A percentile compares a stretch with the other conserved stretches of the same genome.
phyloP scores from a whole-genome alignment of 2,888 invertebrate genomes.

The Lasioglossum pauxillum region DNA sequence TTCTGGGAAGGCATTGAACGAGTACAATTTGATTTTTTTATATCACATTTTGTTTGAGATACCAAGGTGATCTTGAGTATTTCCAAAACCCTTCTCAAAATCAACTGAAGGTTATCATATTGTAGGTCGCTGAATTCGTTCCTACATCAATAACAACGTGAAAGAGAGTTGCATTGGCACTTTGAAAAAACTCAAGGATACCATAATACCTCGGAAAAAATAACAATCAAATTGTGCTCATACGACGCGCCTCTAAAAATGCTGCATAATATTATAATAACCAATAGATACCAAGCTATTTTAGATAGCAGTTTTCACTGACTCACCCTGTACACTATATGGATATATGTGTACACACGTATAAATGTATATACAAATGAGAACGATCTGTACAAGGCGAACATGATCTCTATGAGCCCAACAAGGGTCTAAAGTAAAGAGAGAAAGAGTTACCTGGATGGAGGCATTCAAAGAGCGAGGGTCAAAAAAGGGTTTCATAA shows the following conservation, averaged over 20 bases:
- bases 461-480: slow-evolving; percentile 80
- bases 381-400: slow-evolving; percentile 68
- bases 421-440: slow-evolving; percentile 78
- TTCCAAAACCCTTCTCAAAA: no score
- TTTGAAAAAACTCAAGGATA: no score
- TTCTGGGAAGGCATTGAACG: no score
- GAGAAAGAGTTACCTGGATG: slow-evolving; percentile 80
- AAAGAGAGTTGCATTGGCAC: no score
- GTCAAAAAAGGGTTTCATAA: slow-evolving; percentile 77
- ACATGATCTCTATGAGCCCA: slow-evolving; percentile 70
- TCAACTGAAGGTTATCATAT: no score
- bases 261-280: neutral
- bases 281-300: neutral
- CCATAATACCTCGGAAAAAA: neutral
- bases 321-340: neutral
- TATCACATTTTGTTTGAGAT: no score
- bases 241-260: neutral
- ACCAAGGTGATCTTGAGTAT: no score
- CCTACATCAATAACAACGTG: no score
- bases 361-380: slow-evolving; percentile 50
- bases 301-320: neutral
- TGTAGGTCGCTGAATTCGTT: neutral
- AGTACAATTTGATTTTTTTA: no score
- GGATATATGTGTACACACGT: neutral
- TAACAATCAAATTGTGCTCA: neutral